phyloP scores from a whole-genome alignment of 2,888 invertebrate genomes.

The Stenichneumon culpator region DNA sequence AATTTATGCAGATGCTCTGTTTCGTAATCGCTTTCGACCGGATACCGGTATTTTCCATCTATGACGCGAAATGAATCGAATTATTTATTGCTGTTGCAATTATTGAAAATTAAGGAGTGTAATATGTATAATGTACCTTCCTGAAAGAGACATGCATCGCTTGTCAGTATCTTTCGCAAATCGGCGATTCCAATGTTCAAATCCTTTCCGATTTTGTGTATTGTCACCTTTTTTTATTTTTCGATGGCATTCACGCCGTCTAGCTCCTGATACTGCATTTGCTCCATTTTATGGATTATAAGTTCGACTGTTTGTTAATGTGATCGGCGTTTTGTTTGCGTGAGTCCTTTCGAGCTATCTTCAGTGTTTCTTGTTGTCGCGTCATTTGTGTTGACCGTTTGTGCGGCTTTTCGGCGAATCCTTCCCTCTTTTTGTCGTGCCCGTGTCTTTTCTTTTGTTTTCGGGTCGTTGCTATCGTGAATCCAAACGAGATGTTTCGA shows the following conservation, averaged over 20 bases:
- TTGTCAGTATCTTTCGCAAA: slow-evolving; percentile 7
- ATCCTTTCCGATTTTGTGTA: too few relatives aligned
- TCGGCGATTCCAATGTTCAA: not conserved
- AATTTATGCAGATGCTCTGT: not conserved
- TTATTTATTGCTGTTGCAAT: slow-evolving; percentile 1
- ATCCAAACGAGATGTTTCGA: slow-evolving; percentile 1
- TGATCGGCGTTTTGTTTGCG: not conserved
- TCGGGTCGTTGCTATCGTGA: not conserved
- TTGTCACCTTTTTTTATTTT: too few relatives aligned
- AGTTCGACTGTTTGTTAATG: not conserved
- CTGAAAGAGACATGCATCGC: not conserved
- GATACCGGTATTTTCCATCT: slow-evolving; percentile 1
- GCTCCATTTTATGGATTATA: slow-evolving; percentile 3
- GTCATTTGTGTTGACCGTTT: not conserved
- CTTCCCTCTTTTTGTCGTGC: slow-evolving; percentile 4
- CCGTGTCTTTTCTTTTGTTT: not conserved
- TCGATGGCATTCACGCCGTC: not conserved
- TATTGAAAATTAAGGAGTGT: not conserved
- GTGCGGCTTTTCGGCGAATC: not conserved
- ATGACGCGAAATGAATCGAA: not conserved
- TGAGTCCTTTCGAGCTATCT: not conserved
- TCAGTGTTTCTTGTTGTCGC: not conserved
- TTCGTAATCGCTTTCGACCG: not conserved
- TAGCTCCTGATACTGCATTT: not conserved
- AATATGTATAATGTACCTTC: not conserved